phyloP scores from a whole-genome alignment of 1,140 invertebrate species.

The Heliconius himera region DNA sequence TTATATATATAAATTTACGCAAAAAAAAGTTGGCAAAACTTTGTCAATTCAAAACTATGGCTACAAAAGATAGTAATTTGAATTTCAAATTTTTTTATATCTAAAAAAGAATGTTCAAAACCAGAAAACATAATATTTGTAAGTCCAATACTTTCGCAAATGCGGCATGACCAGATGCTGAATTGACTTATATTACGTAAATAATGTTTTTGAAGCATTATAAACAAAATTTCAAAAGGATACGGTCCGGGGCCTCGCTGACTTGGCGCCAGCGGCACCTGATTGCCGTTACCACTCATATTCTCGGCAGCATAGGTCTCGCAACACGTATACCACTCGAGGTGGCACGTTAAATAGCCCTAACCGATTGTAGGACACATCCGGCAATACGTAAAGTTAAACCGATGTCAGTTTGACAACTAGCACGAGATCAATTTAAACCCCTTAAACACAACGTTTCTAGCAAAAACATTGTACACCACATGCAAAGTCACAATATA shows the following conservation, averaged over 20 bases:
- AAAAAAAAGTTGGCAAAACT: background rate
- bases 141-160: constrained; percentile 54
- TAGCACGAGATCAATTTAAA: constrained; percentile 71
- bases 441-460: constrained; percentile 70
- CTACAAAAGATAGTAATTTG: background rate
- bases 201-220: constrained; percentile 63
- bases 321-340: constrained; percentile 79
- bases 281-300: constrained; percentile 80
- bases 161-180: constrained; percentile 65
- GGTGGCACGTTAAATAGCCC: constrained; percentile 78
- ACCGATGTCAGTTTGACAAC: constrained; percentile 77
- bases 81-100: background rate
- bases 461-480: constrained; percentile 77
- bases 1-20: background rate
- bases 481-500: constrained; percentile 69
- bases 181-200: constrained; percentile 78
- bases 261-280: constrained; percentile 77
- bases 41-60: background rate
- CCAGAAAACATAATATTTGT: background rate
- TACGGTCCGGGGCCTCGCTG: constrained; percentile 76
- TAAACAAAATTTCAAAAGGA: constrained; percentile 69
- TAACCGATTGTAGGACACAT: constrained; percentile 81
- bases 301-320: constrained; percentile 79
- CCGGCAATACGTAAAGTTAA: constrained; percentile 76
- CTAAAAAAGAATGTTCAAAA: background rate